A percentile compares a stretch with the other conserved stretches of the same genome.
Conservation (phyloP, 2,113 vertebrate genomes). For the Paradoxurus hermaphroditus region DNA sequence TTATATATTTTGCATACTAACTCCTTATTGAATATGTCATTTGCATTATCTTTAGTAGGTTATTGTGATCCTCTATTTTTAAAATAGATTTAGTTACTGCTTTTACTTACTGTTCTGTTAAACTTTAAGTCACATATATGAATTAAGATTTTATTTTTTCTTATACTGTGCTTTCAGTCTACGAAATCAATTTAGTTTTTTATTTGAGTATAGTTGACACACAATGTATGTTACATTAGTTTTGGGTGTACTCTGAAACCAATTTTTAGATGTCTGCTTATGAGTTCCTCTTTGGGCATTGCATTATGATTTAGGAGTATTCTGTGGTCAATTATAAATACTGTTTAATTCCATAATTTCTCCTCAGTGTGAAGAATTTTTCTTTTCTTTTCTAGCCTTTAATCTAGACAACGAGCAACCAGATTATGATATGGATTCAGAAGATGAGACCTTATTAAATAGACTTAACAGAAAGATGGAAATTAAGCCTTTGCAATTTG, state of each 20-base stretch:
- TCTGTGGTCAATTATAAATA: neutral
- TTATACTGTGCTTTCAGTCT: neutral
- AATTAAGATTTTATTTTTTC: neutral
- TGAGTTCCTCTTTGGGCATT: neutral
- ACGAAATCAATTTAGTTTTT: neutral
- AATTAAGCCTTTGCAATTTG: constrained; percentile 94
- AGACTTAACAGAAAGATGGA: constrained; percentile 95
- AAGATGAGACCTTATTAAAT: constrained; percentile 94
- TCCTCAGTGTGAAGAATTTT: constrained; percentile 50
- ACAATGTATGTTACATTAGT: neutral
- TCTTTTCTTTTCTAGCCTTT: constrained; percentile 84
- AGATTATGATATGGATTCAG: constrained; percentile 97
- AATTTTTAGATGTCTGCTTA: neutral
- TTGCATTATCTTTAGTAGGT: neutral
- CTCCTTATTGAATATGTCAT: neutral
- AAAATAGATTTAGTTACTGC: neutral
- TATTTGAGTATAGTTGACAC: neutral
- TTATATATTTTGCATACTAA: neutral
- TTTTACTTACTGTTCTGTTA: constrained; percentile 38
- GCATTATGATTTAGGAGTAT: neutral
- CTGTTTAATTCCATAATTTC: constrained; percentile 2
- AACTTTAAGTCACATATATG: neutral
- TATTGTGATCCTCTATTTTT: neutral
- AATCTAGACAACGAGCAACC: constrained; percentile 94
- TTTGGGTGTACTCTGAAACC: neutral